These are phyloP conservation scores for Paramisgurnus dabryanus DNA, from an alignment of 2,113 vertebrate genomes.

Conservation along the genomic window DNA sequence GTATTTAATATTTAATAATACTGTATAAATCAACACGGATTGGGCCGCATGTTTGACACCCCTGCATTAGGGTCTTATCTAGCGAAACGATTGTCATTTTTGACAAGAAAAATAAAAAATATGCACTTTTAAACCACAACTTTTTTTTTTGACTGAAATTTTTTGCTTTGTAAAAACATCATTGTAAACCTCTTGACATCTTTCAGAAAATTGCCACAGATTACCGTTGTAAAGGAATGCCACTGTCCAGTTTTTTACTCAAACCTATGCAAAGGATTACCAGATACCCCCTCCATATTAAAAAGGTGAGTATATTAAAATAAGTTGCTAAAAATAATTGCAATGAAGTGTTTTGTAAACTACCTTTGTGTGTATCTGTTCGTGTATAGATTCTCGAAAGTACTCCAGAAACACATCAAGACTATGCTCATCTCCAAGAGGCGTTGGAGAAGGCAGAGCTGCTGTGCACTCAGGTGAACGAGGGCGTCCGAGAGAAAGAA, in stretches of 20 bases:
- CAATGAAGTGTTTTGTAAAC: not conserved
- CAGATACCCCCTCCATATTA: constrained; percentile 94
- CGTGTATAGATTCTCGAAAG: constrained; percentile 87
- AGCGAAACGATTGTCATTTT: too few species aligned
- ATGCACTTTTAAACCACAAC: too few species aligned
- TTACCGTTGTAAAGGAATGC: constrained; percentile 96
- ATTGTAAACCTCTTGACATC: not conserved
- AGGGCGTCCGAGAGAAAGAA: constrained; percentile 93
- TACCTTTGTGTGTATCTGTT: constrained; percentile 18
- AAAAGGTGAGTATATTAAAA: constrained; percentile 79
- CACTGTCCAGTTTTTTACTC: constrained; percentile 94
- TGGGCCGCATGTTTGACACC: too few species aligned
- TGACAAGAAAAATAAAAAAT: too few species aligned
- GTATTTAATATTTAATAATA: too few species aligned
- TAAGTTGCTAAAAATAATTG: not conserved
- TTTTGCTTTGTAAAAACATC: too few species aligned
- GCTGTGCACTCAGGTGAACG: constrained; percentile 91
- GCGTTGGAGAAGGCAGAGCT: constrained; percentile 89
- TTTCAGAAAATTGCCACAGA: constrained; percentile 89
- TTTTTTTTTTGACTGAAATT: too few species aligned
- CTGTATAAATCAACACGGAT: too few species aligned
- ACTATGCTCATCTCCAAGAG: constrained; percentile 78
- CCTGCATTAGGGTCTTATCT: too few species aligned
- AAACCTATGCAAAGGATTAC: constrained; percentile 99
- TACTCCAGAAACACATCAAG: constrained; percentile 82